Evolutionary conservation across 64 coral and sea anemone species (phyloP), one percentile per base, ranked within the genome.

Genomic region (Anthopleura sola): DNA sequence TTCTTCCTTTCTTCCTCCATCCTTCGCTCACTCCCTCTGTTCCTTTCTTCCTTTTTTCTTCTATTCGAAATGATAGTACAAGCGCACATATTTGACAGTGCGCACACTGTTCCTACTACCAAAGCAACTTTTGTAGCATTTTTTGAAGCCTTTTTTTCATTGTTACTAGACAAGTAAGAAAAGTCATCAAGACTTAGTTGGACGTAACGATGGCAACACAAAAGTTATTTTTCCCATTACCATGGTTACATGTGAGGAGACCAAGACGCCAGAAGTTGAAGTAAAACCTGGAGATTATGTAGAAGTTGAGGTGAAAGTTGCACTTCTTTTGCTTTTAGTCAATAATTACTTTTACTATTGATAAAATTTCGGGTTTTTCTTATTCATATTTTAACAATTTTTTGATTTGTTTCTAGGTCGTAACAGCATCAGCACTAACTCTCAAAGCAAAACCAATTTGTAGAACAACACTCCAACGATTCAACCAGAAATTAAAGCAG

Each of bases 181-280:
- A 71, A 71, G 66, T 71, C 31, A 71, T 0, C 14, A 36, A 31
- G 29, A 71, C 29, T 34, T 71, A 2, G n/a, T 71, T 71, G 66
- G 66, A 71, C 66, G 66, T 71, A 71, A 71, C 29, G n/a, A 71
- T 71, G 66, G 66, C 66, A 71, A 71, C 66, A 32, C 66, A 32
- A 71, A 71, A 20, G 66, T 71, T 32, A 71, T 69, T 16, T 69
- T 69, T 8, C 66, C 66, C 12, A 10, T 34, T 69, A 32, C 66
- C 66, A 69, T 69, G 66, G 66, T 71, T 8, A 71, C 66, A 34
- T 71, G 66, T 14, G 66, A 71, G 31, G 66, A 31, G 34, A 71
- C 66, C 34, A 28, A 15, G 2, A 29, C 66, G 16, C 66, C n/a
- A 71, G 66, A 71, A 13, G 66, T 71, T 5, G 29, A 4, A 15